These are phyloP conservation scores for human (Homo sapiens) DNA, from an alignment of 2,113 vertebrate genomes.

Conservation along the genomic window GRCh38 chr17:75982001-75982500, in stretches of 20 bases:
- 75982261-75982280: neutral
- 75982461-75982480: neutral
- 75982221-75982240: neutral
- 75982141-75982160: neutral
- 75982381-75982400: neutral
- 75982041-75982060: too few relatives aligned
- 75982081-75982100: too few relatives aligned
- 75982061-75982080: too few relatives aligned
- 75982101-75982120: neutral
- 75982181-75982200: neutral
- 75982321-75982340: neutral
- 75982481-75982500: neutral
- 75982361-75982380: neutral
- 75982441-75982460: neutral
- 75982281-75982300: too few relatives aligned
- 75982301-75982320: neutral
- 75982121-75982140: neutral
- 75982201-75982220: neutral
- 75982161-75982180: neutral
- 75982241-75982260: neutral
- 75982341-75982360: neutral
- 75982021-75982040: too few relatives aligned
- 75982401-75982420: neutral
- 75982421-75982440: neutral
- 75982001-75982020: too few relatives aligned